Evolutionary conservation across 2,113 vertebrate species (phyloP), one percentile per base, ranked within the genome.

Genomic region (Lepus timidus): DNA sequence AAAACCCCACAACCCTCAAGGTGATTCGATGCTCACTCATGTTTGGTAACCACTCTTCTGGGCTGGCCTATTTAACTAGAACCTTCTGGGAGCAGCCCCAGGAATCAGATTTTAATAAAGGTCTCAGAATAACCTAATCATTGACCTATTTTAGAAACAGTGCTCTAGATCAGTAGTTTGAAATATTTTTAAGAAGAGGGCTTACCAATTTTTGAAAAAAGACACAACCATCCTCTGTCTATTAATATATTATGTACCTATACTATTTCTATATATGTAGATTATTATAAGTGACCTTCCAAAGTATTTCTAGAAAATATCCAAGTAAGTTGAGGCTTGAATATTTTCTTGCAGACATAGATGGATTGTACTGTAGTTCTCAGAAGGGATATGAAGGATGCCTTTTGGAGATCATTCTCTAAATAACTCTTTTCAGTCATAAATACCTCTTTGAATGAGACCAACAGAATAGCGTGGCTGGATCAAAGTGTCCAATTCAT

Each of bases 101-200:
- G 71, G 33, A 94, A 94, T 52, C 22, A 4, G 23, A 25, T 27
- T 86, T 87, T 58, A 19, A 87, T 78, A 87, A 90, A 61, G 67
- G 36, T 74, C 87, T 81, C 87, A 88, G 90, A 97, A 84, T 91
- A 93, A 95, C 83, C 58, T 78, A 91, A 93, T 94, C 79, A 85
- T 16, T 96, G 92, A 76, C 93, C 87, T 82, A 91, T 55, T 96
- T 96, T 94, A 81, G 74, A 93, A 88, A 85, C 22, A 76, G 20
- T 75, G 52, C n/a, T 93, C 52, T 79, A 87, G 79, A 81, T 87
- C 19, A 73, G 91, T 61, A 93, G 62, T 93, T 81, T 33, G n/a
- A 83, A 92, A 96, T 33, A 91, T 29, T 64, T 82, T 55, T 23
- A 88, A 78, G 39, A 88, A 51, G 20, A 33, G 33, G 82, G 64